Percentiles rank a stretch among this genome's conserved stretches.
These are phyloP conservation scores for Paralichthys olivaceus DNA, from an alignment of 2,113 vertebrate genomes.

Conservation along the genomic window DNA sequence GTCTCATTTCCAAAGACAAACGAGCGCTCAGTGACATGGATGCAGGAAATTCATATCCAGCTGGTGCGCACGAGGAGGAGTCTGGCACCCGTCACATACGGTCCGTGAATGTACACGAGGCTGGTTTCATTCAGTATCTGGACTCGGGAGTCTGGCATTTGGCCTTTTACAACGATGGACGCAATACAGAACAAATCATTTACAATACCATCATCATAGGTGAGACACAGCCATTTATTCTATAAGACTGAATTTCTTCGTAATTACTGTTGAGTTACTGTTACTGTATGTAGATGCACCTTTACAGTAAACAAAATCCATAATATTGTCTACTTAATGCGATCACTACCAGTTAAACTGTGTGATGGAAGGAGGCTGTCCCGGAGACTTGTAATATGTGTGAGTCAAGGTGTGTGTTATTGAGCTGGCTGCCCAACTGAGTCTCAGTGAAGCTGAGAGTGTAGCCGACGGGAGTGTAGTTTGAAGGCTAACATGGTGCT, in stretches of 20 bases:
- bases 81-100: conserved; percentile 79
- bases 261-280: background rate
- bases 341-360: background rate
- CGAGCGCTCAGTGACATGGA: conserved; percentile 87
- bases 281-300: no score
- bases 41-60: conserved; percentile 76
- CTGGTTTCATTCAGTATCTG: conserved; percentile 96
- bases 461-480: background rate
- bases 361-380: background rate
- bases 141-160: conserved; percentile 98
- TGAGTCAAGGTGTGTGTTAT: background rate
- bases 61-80: conserved; percentile 75
- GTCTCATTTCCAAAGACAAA: conserved; percentile 93
- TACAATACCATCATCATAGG: conserved; percentile 96
- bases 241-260: background rate
- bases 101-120: conserved; percentile 91
- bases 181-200: conserved; percentile 92
- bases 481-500: background rate
- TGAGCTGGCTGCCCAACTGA: background rate
- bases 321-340: background rate
- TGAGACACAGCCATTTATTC: conserved; percentile 71
- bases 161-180: conserved; percentile 98
- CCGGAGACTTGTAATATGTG: background rate
- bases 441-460: background rate
- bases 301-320: background rate